Percentiles rank a stretch among this genome's conserved stretches.
phyloP scores from a whole-genome alignment of 1,140 invertebrate species.

The Calliopsis andreniformis region DNA sequence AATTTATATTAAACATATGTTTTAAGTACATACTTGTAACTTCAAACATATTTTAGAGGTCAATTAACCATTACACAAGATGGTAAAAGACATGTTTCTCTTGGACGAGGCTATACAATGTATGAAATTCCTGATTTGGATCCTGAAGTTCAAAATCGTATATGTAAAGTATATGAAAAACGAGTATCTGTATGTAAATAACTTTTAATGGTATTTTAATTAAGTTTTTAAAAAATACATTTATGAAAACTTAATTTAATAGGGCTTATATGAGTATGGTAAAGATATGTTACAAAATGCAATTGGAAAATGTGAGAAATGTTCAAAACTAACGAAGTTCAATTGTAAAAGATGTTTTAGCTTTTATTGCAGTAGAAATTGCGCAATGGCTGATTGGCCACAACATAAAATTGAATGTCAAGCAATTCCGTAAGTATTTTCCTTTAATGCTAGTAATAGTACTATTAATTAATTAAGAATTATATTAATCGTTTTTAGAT shows the following conservation, averaged over 20 bases:
- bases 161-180: constrained; percentile 66
- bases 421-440: constrained; percentile 67
- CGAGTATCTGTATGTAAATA: constrained; percentile 59
- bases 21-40: background rate
- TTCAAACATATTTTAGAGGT: constrained; percentile 62
- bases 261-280: constrained; percentile 70
- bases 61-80: constrained; percentile 59
- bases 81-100: constrained; percentile 70
- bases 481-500: constrained; percentile 4
- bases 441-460: background rate
- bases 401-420: constrained; percentile 69
- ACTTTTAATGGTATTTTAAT: constrained; percentile 15
- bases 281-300: constrained; percentile 45
- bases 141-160: constrained; percentile 48
- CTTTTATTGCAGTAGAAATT: constrained; percentile 71
- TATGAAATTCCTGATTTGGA: constrained; percentile 70
- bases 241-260: constrained; percentile 28
- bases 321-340: constrained; percentile 58
- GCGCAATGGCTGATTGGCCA: constrained; percentile 73
- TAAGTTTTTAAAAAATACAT: background rate
- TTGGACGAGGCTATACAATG: constrained; percentile 72
- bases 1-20: constrained; percentile 17
- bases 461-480: no score
- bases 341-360: constrained; percentile 67
- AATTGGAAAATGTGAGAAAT: constrained; percentile 66